Conservation (phyloP, 2,797 vertebrate genomes). For the Gymnothorax reevesii region DNA sequence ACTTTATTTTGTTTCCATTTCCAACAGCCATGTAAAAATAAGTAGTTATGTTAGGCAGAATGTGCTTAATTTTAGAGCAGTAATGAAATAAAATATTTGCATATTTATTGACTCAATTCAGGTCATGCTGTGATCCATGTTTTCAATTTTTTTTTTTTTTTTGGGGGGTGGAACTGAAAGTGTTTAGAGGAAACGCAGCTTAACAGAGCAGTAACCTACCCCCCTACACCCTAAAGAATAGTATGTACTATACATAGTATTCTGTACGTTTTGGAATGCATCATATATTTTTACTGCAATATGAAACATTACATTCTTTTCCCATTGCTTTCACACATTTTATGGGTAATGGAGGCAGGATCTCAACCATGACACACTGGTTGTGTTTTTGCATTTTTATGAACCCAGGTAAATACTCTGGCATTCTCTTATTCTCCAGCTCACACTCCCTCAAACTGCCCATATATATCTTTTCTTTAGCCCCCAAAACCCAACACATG, state of each 20-base stretch:
- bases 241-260: not conserved
- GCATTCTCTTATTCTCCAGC: not conserved
- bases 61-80: slow-evolving; percentile 23
- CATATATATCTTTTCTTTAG: too few relatives aligned
- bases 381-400: not conserved
- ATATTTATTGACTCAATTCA: slow-evolving; percentile 25
- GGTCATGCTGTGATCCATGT: not conserved
- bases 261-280: not conserved
- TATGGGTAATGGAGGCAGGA: not conserved
- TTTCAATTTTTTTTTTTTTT: not conserved
- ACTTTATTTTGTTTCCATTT: slow-evolving; percentile 13
- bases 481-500: too few relatives aligned
- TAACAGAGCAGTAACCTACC: not conserved
- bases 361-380: not conserved
- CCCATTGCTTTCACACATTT: not conserved
- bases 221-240: too few relatives aligned
- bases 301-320: not conserved
- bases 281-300: not conserved
- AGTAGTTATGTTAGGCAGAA: slow-evolving; percentile 19
- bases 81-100: slow-evolving; percentile 34
- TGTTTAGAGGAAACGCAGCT: too few relatives aligned
- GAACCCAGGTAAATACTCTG: not conserved
- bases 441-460: not conserved
- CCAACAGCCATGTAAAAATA: slow-evolving; percentile 30
- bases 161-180: too few relatives aligned